Evolutionary conservation across 2,113 vertebrate species (phyloP).

Genomic region (Odontesthes bonariensis): DNA sequence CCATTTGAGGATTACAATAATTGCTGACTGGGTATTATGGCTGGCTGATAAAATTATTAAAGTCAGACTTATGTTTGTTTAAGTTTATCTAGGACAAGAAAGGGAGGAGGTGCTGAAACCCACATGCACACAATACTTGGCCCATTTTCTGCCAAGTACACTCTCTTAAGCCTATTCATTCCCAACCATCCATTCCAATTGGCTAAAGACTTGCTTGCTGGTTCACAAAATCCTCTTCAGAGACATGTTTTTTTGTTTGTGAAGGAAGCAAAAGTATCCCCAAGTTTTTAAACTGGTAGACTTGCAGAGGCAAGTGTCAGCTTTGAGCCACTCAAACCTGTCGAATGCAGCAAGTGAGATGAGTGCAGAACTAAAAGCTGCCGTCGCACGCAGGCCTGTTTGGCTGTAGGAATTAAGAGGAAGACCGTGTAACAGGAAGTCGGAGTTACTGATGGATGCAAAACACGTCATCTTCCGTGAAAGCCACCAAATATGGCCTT

Average conservation of each 20-base stretch:
- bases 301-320: neutral
- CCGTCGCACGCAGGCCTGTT: neutral
- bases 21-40: conserved; percentile 38
- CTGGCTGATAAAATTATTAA: conserved; percentile 27
- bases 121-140: conserved; percentile 30
- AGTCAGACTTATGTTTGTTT: conserved; percentile 34
- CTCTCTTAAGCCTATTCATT: conserved; percentile 13
- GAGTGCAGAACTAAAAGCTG: conserved; percentile 14
- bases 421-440: conserved; percentile 35
- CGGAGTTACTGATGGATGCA: neutral
- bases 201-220: conserved; percentile 20
- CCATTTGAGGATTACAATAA: conserved; percentile 37
- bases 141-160: conserved; percentile 17
- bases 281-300: too few relatives aligned
- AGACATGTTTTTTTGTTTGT: too few relatives aligned
- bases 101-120: conserved; percentile 10
- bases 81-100: conserved; percentile 47
- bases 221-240: conserved; percentile 14
- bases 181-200: conserved; percentile 30
- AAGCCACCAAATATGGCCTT: neutral
- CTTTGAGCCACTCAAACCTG: conserved; percentile 22
- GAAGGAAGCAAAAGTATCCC: too few relatives aligned
- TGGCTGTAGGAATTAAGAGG: neutral
- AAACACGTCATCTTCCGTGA: conserved; percentile 5
- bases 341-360: conserved; percentile 20